phyloP scores from a whole-genome alignment of 2,888 invertebrate species.

The Ethmia dodecea region DNA sequence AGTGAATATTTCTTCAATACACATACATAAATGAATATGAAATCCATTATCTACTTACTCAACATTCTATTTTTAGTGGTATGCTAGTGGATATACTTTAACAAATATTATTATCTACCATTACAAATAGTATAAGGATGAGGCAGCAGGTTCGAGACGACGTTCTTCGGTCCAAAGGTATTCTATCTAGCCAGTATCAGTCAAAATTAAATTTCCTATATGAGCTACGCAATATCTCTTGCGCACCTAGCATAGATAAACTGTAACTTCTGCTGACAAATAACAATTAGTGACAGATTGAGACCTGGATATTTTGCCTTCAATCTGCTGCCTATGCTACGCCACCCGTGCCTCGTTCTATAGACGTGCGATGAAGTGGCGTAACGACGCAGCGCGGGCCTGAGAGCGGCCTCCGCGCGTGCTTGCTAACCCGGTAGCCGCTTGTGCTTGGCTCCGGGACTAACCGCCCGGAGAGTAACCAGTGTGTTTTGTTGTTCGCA shows the following conservation, averaged over 20 bases:
- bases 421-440: constrained; percentile 76
- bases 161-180: constrained; percentile 37
- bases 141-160: constrained; percentile 46
- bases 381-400: constrained; percentile 41
- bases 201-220: constrained; percentile 26
- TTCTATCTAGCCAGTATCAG: constrained; percentile 35
- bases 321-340: constrained; percentile 40
- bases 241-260: constrained; percentile 38
- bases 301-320: constrained; percentile 36
- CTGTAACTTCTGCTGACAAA: constrained; percentile 43
- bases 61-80: too few species aligned
- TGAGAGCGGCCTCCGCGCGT: constrained; percentile 48
- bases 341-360: too few species aligned
- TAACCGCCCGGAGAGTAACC: constrained; percentile 69
- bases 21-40: too few species aligned
- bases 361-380: too few species aligned
- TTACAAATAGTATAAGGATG: too few species aligned
- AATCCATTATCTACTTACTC: too few species aligned
- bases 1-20: too few species aligned
- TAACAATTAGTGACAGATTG: constrained; percentile 39
- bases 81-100: too few species aligned
- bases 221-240: constrained; percentile 39
- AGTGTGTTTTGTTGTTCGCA: constrained; percentile 78
- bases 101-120: too few species aligned
- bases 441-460: constrained; percentile 75